Conservation (phyloP, 1,140 invertebrate genomes). For the Solen grandis region DNA sequence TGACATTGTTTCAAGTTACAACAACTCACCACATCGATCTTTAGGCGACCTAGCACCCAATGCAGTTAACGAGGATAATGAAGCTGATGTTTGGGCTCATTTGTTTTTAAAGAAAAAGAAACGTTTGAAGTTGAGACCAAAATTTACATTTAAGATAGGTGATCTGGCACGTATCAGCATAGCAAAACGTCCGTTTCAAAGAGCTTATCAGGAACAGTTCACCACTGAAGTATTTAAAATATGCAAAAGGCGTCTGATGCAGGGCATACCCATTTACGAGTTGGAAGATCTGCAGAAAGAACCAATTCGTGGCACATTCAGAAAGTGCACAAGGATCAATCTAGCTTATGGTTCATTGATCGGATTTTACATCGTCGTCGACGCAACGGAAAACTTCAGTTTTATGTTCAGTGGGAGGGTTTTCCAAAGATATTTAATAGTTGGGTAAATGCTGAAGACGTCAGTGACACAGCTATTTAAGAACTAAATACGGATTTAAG, state of each 20-base stretch:
- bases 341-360: not conserved
- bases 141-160: not conserved
- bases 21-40: too few species aligned
- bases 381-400: slow-evolving; percentile 3
- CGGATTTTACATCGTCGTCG: not conserved
- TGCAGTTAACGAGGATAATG: not conserved
- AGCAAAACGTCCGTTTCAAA: not conserved
- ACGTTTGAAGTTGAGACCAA: not conserved
- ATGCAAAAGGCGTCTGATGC: not conserved
- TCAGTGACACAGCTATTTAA: not conserved
- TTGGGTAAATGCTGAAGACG: not conserved
- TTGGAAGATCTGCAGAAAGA: not conserved
- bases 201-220: slow-evolving; percentile 6
- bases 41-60: not conserved
- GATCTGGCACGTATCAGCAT: not conserved
- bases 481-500: too few species aligned
- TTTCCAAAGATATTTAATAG: slow-evolving; percentile 12
- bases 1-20: too few species aligned
- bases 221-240: slow-evolving; percentile 2
- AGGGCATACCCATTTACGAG: not conserved
- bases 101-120: not conserved
- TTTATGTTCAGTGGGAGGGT: not conserved
- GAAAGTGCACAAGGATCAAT: slow-evolving; percentile 1
- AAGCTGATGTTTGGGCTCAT: not conserved
- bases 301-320: not conserved